Conservation (phyloP, 2,797 vertebrate genomes). For the Molothrus aeneus region DNA sequence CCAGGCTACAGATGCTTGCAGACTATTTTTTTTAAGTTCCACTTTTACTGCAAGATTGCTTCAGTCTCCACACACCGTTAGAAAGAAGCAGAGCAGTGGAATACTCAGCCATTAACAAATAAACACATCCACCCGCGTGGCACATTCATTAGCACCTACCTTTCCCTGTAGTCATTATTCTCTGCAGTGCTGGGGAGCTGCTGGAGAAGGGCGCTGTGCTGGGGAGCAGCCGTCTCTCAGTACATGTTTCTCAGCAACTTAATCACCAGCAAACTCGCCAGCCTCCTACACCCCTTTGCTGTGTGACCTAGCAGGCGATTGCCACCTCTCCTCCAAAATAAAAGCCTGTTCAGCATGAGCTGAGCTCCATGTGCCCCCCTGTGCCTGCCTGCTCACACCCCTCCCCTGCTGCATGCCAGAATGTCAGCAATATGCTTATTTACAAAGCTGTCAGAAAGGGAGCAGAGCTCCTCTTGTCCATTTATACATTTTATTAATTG, state of each 20-base stretch:
- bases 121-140: neutral
- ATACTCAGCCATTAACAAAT: neutral
- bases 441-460: neutral
- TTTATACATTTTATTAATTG: neutral
- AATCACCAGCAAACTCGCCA: conserved; percentile 58
- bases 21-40: conserved; percentile 5
- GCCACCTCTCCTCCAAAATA: conserved; percentile 82
- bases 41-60: neutral
- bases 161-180: conserved; percentile 88
- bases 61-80: neutral
- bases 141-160: conserved; percentile 78
- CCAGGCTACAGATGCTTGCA: neutral
- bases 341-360: conserved; percentile 70
- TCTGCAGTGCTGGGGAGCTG: conserved; percentile 45
- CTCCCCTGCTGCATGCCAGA: neutral
- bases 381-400: neutral
- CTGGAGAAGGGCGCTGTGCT: conserved; percentile 22
- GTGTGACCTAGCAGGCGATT: conserved; percentile 74
- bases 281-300: conserved; percentile 60
- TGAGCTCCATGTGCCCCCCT: neutral
- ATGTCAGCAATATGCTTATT: neutral
- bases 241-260: conserved; percentile 34
- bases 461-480: neutral
- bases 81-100: neutral
- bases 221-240: conserved; percentile 10